Base-by-base conservation (phyloP, 2,113 vertebrate species). In the Dipodomys ordii region DNA sequence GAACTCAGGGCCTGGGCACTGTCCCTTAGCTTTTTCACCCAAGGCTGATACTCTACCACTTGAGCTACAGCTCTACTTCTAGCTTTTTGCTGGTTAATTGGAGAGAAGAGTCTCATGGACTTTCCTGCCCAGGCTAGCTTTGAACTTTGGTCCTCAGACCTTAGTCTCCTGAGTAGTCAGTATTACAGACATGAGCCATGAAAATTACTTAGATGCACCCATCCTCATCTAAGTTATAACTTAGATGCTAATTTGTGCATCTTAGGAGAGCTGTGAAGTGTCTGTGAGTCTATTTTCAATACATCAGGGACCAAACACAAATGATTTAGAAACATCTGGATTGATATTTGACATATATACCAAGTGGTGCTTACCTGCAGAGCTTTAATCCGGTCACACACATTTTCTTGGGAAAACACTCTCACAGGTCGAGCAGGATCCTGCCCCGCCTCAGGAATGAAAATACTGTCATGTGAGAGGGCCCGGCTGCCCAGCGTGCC, bases 391-490 rank as follows among this genome's bases (percentile, higher is more conserved):
- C 98, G 99, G 97, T 99, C 98, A 79, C 98, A 99, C 93, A 99
- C 93, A 1, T 99, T 99, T 96, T 99, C 99, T 90, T 99, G 99
- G 92, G 99, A 99, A 95, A 99, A 98, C 27, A 98, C 98, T 94
- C 98, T 98, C 46, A 97, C 96, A 16, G 99, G 99, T 80, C 98
- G 98, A 79, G 96, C 23, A 27, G 98, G 97, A 62, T 98, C 97
- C 96, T 98, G 98, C 72, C 94, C 98, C 35, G 98, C 92, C 74
- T 99, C 99, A 28, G 98, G 98, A 94, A 99, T 98, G 97, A 99
- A 99, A 97, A 99, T 99, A 97, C 99, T 99, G 83, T 99, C 99
- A 10, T 99, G 99, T 60, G 99, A 99, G 78, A 99, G 97, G 57
- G 99, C 99, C 94, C 99, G 98, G 57, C 98, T 99, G 92, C 99